phyloP scores from a whole-genome alignment of 2,797 vertebrate genomes.

The Darevskia nairensis region DNA sequence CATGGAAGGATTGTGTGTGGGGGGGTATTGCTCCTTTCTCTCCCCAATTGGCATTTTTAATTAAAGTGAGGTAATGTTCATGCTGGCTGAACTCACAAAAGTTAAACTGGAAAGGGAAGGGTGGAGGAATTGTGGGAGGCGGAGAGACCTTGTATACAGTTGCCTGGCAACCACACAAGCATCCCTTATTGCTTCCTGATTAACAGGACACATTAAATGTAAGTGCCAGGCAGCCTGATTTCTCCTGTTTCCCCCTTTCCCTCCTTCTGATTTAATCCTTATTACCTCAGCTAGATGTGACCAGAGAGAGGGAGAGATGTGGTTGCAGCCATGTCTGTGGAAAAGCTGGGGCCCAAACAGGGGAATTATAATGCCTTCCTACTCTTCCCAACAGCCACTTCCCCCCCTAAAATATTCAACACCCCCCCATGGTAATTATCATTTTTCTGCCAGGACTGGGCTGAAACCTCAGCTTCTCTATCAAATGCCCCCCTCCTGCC shows the following conservation, averaged over 20 bases:
- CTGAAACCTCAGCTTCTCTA: background rate
- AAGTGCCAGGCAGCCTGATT: background rate
- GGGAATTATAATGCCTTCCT: background rate
- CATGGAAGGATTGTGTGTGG: background rate
- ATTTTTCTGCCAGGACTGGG: background rate
- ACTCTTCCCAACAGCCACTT: background rate
- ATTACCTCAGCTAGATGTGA: background rate
- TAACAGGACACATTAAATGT: constrained; percentile 20
- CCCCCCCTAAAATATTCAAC: background rate
- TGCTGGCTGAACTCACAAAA: background rate
- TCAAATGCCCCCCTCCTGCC: background rate
- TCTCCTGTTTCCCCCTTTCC: background rate
- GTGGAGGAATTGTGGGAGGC: background rate
- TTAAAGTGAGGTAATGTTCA: background rate
- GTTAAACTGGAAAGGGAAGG: background rate
- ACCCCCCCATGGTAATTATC: background rate
- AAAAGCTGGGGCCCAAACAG: background rate
- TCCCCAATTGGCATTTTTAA: background rate
- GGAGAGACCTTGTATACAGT: background rate
- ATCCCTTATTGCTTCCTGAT: constrained; percentile 23
- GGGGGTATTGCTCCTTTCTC: background rate
- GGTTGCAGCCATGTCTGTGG: background rate
- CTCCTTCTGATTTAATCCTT: background rate
- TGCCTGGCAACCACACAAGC: constrained; percentile 4
- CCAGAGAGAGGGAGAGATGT: background rate